These are phyloP conservation scores for Holacanthella duospinosa DNA, from an alignment of 2,888 invertebrate species.

Conservation along the genomic window DNA sequence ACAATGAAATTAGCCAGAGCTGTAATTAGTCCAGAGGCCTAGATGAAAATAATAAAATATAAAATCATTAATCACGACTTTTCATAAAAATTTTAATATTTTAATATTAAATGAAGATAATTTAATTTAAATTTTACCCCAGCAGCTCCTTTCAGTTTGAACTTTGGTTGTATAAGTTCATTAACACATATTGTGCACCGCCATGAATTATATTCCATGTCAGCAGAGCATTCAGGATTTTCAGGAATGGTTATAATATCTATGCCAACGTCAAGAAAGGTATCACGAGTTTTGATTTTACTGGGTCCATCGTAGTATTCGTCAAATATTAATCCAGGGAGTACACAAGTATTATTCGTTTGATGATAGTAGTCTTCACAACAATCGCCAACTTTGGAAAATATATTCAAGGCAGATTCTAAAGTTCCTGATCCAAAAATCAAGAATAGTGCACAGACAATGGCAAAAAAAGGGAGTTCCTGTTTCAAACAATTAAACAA, in stretches of 20 bases:
- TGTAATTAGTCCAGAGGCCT: conserved; percentile 6
- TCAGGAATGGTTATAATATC: neutral
- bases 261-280: neutral
- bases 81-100: neutral
- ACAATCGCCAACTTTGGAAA: neutral
- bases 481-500: neutral
- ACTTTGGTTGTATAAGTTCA: conserved; percentile 2
- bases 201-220: conserved; percentile 1
- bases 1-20: conserved; percentile 6
- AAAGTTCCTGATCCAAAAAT: neutral
- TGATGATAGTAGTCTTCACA: neutral
- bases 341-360: neutral
- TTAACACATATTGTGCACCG: conserved; percentile 4
- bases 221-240: neutral
- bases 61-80: too few relatives aligned
- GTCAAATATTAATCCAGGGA: neutral
- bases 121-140: neutral
- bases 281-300: neutral
- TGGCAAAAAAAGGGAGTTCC: neutral
- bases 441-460: neutral
- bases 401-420: neutral
- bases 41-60: conserved; percentile 6
- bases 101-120: neutral
- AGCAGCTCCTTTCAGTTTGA: conserved; percentile 4
- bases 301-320: neutral